Percentiles rank a stretch among this genome's conserved stretches.
Conservation (phyloP, 2,113 vertebrate species). For the Onychorhynchus coronatus region DNA sequence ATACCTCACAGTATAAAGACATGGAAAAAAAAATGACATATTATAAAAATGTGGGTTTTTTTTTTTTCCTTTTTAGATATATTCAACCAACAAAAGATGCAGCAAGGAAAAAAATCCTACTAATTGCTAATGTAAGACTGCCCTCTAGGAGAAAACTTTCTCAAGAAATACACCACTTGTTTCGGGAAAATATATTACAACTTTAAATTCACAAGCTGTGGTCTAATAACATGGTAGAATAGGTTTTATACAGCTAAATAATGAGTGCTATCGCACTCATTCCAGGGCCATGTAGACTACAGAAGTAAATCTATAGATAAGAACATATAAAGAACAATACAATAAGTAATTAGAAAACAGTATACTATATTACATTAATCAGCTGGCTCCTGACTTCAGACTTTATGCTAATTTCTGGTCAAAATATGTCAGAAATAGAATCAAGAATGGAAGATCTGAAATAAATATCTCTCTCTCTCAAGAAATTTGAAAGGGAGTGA, state of each 20-base stretch:
- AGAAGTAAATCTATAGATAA: not conserved
- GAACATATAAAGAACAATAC: not conserved
- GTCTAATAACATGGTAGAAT: not conserved
- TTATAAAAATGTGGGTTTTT: not conserved
- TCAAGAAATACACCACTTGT: not conserved
- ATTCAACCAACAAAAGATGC: not conserved
- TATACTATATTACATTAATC: not conserved
- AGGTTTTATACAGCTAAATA: not conserved
- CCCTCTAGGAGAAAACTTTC: slow-evolving; percentile 44
- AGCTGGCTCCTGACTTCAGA: not conserved
- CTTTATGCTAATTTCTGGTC: not conserved
- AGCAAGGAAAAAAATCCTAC: not conserved
- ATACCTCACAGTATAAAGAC: not conserved
- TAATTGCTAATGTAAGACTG: slow-evolving; percentile 46
- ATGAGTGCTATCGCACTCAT: not conserved
- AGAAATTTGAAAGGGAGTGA: not conserved
- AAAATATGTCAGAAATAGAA: not conserved
- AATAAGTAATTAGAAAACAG: not conserved
- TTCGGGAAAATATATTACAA: not conserved
- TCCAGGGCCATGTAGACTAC: not conserved
- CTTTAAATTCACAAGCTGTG: not conserved
- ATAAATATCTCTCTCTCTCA: not conserved
- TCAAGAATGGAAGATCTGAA: not conserved
- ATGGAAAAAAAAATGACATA: not conserved
- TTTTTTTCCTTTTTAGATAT: not conserved